Evolutionary conservation across 2,888 invertebrate species (phyloP), one percentile per base, ranked within the genome.

Genomic region (Aphidoletes aphidimyza): DNA sequence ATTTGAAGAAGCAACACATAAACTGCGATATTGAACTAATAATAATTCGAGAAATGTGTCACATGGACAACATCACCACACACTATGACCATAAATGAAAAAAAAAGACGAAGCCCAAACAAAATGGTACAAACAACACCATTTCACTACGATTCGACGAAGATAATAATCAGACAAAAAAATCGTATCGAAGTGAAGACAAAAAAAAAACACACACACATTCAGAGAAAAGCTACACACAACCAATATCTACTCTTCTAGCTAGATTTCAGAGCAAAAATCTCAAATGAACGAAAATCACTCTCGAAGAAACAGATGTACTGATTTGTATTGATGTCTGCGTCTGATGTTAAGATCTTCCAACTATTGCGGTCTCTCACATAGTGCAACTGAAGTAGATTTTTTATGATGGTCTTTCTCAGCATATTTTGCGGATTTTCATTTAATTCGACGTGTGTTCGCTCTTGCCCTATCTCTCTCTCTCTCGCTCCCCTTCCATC

Each of bases 271-370:
- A n/a, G 34, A 22, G 54, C 5, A 34, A 69, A 69, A 69, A 11
- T 69, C 69, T n/a, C 14, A 69, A 69, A 69, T 69, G 69, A 69
- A 30, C 30, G 69, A 69, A 69, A 69, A 69, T 69, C 26, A 69
- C 69, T 69, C 69, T 69, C 14, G 14, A 26, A 69, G 69, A 69
- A 69, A 69, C 69, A 69, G 69, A 26, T 69, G 69, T 69, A 69
- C 69, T 69, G 69, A 69, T 69, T 69, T 69, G 69, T 69, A 69
- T 69, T 69, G 69, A 69, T 69, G 69, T 69, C 69, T 69, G 69
- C 69, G 69, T 69, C 69, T 69, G 69, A 69, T 69, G 69, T 69
- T 69, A 30, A 69, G 69, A 69, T 69, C 30, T 30, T 19, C 3
- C 14, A 69, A 69, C 69, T 69, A 69, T 69, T 69, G 69, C 69